A percentile compares a stretch with the other conserved stretches of the same genome.
Conservation (phyloP, 1,140 invertebrate genomes). For the Vanessa atalanta region DNA sequence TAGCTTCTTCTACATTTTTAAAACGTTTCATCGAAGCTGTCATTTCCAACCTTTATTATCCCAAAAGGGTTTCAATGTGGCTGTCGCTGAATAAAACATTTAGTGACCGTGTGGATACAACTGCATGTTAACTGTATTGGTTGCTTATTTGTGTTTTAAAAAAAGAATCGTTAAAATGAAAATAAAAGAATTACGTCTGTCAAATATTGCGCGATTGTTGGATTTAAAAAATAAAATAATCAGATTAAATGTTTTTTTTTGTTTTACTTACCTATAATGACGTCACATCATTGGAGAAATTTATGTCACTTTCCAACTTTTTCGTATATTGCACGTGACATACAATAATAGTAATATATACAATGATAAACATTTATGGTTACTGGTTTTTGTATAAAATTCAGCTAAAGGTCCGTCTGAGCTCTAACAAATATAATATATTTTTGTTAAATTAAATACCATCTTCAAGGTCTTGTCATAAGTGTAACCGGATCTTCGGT, state of each 20-base stretch:
- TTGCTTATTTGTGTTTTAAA: background rate
- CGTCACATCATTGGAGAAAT: too few relatives aligned
- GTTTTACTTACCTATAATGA: too few relatives aligned
- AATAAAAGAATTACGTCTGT: too few relatives aligned
- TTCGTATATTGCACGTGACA: too few relatives aligned
- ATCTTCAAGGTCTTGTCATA: background rate
- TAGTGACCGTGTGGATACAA: background rate
- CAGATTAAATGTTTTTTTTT: too few relatives aligned
- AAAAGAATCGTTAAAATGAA: too few relatives aligned
- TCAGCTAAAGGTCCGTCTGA: background rate
- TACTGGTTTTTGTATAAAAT: background rate
- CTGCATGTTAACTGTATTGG: background rate
- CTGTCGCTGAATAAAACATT: background rate
- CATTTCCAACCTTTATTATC: background rate
- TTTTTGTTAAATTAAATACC: background rate
- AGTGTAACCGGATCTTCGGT: slow-evolving; percentile 15
- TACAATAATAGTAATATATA: too few relatives aligned
- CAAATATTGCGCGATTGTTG: too few relatives aligned
- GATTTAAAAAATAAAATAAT: too few relatives aligned
- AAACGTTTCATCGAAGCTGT: background rate
- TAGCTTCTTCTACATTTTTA: background rate
- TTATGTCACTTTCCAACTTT: too few relatives aligned
- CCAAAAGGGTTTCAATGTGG: background rate
- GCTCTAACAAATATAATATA: background rate
- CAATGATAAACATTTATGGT: background rate